phyloP scores from a whole-genome alignment of 2,888 invertebrate species.

The Quadriops clusia region DNA sequence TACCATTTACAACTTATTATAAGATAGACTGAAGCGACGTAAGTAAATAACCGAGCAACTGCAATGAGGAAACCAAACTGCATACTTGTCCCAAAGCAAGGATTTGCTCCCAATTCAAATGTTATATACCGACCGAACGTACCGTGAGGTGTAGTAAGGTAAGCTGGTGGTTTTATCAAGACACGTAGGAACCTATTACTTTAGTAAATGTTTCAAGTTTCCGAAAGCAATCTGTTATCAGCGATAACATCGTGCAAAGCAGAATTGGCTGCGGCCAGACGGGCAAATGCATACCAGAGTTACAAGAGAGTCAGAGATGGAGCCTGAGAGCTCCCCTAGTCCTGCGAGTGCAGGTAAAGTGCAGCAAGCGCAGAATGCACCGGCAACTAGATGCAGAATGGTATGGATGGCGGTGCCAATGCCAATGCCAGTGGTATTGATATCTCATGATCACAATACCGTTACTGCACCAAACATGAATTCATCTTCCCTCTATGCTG shows the following conservation, averaged over 20 bases:
- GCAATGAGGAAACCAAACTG: no score
- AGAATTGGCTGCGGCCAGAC: constrained; percentile 23
- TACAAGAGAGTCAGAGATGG: no score
- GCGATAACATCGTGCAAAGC: constrained; percentile 26
- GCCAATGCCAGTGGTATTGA: constrained; percentile 25
- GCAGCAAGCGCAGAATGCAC: constrained; percentile 14
- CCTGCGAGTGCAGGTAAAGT: no score
- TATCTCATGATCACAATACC: constrained; percentile 27
- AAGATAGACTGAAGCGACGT: no score
- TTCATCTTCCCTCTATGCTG: constrained; percentile 21
- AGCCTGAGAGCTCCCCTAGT: no score
- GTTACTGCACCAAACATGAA: constrained; percentile 25
- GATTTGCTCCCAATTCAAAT: no score
- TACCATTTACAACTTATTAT: no score
- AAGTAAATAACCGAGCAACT: no score
- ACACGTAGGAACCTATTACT: constrained; percentile 16
- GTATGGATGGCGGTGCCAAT: no score
- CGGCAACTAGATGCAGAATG: constrained; percentile 19
- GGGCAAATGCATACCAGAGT: no score
- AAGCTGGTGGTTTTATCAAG: constrained; percentile 12
- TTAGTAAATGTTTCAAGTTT: constrained; percentile 21
- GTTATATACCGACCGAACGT: no score
- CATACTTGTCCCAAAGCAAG: no score
- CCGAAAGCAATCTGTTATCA: constrained; percentile 28
- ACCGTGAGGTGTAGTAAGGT: constrained; percentile 13